A percentile compares a stretch with the other conserved stretches of the same genome.
These are phyloP conservation scores for Anser cygnoides DNA, from an alignment of 2,113 vertebrate species.

Conservation along the genomic window DNA sequence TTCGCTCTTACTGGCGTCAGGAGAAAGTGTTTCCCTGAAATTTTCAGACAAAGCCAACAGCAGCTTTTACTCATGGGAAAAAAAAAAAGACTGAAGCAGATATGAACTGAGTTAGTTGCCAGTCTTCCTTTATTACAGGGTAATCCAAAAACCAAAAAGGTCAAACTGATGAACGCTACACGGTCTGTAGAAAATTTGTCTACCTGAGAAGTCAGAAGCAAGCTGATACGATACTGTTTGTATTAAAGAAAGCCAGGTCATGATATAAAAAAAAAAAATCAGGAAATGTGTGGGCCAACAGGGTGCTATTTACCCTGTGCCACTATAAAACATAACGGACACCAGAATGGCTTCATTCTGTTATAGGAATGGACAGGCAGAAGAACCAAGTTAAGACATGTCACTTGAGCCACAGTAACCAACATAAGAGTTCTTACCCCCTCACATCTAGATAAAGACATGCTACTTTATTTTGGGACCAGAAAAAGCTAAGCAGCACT, in stretches of 20 bases:
- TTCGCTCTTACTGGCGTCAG: not conserved
- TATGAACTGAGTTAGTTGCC: not conserved
- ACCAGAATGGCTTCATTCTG: not conserved
- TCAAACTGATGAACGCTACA: not conserved
- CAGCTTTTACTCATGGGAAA: not conserved
- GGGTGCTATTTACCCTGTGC: not conserved
- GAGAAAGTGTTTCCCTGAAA: not conserved
- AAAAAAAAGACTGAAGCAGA: not conserved
- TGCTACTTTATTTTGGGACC: not conserved
- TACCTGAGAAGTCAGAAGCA: not conserved
- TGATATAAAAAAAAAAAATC: not conserved
- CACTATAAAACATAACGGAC: not conserved
- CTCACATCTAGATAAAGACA: not conserved
- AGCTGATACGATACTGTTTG: not conserved
- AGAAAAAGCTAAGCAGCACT: slow-evolving; percentile 13
- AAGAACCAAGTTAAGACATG: not conserved
- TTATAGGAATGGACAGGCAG: not conserved
- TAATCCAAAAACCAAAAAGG: not conserved
- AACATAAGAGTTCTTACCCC: not conserved
- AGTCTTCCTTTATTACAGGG: not conserved
- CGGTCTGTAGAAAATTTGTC: not conserved
- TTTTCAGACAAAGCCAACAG: not conserved
- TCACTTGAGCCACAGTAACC: not conserved
- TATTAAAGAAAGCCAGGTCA: not conserved
- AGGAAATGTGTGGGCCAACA: not conserved